Conservation (phyloP, 2,113 vertebrate genomes). For the Todiramphus chloris region DNA sequence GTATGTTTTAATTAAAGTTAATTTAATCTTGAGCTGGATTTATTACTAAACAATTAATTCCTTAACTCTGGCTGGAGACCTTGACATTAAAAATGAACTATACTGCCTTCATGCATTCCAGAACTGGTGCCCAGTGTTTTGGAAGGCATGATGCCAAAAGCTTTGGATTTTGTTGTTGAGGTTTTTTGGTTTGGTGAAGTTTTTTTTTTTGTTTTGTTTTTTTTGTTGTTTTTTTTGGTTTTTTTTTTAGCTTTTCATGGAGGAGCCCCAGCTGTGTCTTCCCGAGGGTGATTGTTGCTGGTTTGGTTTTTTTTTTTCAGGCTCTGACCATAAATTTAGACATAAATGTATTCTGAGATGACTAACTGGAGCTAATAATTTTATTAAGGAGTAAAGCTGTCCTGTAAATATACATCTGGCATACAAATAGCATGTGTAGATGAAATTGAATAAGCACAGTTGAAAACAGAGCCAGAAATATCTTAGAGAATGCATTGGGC, state of each 20-base stretch:
- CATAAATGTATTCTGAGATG: background rate
- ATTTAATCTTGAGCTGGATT: slow-evolving; percentile 38
- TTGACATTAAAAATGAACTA: background rate
- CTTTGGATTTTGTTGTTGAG: background rate
- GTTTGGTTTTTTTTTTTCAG: background rate
- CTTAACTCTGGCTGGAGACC: slow-evolving; percentile 7
- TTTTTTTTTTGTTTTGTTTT: no score
- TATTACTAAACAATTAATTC: slow-evolving; percentile 37
- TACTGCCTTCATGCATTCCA: slow-evolving; percentile 24
- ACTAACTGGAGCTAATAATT: slow-evolving; percentile 48
- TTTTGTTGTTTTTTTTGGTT: no score
- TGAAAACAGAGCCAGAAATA: slow-evolving; percentile 22
- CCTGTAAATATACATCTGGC: slow-evolving; percentile 44
- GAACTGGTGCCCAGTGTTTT: slow-evolving; percentile 43
- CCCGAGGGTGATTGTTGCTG: background rate
- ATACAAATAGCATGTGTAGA: slow-evolving; percentile 2
- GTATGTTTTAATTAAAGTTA: slow-evolving; percentile 58
- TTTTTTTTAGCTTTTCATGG: background rate
- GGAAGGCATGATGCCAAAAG: slow-evolving; percentile 39
- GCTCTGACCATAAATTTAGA: background rate
- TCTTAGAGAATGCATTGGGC: background rate
- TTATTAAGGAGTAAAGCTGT: slow-evolving; percentile 14
- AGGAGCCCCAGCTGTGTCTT: slow-evolving; percentile 24
- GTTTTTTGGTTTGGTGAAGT: no score
- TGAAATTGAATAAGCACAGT: background rate